Evolutionary conservation across 1,140 invertebrate species (phyloP).

Genomic region (Drosophila funebris): DNA sequence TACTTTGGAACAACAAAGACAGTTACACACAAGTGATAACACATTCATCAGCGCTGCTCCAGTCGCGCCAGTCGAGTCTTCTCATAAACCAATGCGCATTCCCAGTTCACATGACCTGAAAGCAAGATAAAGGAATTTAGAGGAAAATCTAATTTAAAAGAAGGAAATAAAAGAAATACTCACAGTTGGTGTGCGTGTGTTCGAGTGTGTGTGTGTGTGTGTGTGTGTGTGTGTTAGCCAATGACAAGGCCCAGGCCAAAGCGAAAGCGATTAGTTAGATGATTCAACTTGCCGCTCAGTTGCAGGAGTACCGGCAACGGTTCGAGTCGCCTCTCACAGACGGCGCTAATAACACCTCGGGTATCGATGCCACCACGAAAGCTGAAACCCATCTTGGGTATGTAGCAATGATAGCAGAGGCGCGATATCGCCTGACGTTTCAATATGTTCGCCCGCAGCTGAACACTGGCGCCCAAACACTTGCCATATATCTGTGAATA

Average conservation of each 20-base stretch:
- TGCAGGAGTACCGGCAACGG: slow-evolving; percentile 28
- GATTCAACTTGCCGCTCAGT: slow-evolving; percentile 33
- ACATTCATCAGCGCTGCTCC: background rate
- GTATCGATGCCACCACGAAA: slow-evolving; percentile 41
- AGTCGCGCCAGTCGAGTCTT: too few relatives aligned
- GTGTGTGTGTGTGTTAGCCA: background rate
- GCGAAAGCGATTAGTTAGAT: slow-evolving; percentile 17
- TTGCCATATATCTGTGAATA: slow-evolving; percentile 28
- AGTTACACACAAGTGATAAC: background rate
- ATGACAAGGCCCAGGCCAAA: slow-evolving; percentile 34
- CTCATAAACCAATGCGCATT: background rate
- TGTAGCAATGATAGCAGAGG: slow-evolving; percentile 27
- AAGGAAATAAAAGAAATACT: background rate
- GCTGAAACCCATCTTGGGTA: slow-evolving; percentile 17
- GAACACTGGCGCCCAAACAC: slow-evolving; percentile 23
- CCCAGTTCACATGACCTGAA: background rate
- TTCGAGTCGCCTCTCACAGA: slow-evolving; percentile 35
- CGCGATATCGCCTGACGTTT: slow-evolving; percentile 22
- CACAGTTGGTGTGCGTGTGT: background rate
- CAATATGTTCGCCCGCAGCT: slow-evolving; percentile 29
- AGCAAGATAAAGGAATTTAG: background rate
- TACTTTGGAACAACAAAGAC: background rate
- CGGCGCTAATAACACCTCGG: slow-evolving; percentile 22
- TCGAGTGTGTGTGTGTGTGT: background rate
- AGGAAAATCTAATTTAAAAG: too few relatives aligned